Evolutionary conservation across 2,113 vertebrate genomes (phyloP).

Genomic region (Indri indri): DNA sequence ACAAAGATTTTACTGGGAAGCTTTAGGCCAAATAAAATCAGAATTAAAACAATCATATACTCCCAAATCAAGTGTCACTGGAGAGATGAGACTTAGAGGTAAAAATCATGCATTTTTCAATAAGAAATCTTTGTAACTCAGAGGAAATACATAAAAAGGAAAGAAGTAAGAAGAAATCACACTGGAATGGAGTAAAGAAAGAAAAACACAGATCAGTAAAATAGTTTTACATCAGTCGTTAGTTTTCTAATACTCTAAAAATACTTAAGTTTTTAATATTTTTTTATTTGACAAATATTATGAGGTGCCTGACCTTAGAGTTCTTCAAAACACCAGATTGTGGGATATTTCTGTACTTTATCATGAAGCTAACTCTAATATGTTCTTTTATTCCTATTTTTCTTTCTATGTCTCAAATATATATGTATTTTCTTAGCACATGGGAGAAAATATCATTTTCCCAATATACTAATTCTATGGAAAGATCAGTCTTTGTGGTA

Average conservation of each 20-base stretch:
- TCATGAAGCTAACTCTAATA: not conserved
- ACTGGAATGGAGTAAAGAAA: not conserved
- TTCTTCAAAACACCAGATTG: not conserved
- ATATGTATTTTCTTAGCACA: not conserved
- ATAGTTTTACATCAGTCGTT: not conserved
- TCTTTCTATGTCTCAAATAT: not conserved
- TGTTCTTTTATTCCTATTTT: conserved; percentile 4
- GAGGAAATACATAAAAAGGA: conserved; percentile 13
- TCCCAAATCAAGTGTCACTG: not conserved
- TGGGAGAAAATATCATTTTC: not conserved
- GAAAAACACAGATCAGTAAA: conserved; percentile 14
- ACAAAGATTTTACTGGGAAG: conserved; percentile 29
- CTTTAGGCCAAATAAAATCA: conserved; percentile 47
- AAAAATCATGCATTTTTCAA: not conserved
- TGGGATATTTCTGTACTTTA: not conserved
- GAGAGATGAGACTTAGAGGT: not conserved
- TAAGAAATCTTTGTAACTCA: conserved; percentile 1
- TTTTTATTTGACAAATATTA: conserved; percentile 29
- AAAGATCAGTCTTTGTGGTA: not conserved
- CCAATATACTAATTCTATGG: not conserved
- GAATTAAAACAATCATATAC: conserved; percentile 34
- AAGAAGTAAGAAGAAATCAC: not conserved
- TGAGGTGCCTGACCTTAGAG: not conserved
- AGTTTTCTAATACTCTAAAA: not conserved
- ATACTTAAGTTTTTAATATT: not conserved